Conservation (phyloP, 2,888 invertebrate species). For the Acanthopleura granulata region DNA sequence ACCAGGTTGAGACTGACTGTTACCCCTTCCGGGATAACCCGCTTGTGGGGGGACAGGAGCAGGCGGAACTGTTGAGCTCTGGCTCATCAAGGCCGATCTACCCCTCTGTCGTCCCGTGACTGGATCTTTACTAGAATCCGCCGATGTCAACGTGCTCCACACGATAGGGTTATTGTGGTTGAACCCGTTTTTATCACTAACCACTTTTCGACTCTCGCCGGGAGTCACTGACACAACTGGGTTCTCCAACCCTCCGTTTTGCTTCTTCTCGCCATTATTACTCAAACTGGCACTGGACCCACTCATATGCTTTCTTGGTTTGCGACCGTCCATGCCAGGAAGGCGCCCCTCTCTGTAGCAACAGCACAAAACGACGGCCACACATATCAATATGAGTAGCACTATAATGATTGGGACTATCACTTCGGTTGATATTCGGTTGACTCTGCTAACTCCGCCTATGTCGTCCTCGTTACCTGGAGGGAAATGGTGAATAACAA, state of each 20-base stretch:
- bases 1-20: neutral
- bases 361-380: neutral
- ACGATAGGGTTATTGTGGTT: neutral
- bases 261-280: neutral
- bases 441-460: neutral
- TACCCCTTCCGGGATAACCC: neutral
- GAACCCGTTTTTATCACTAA: neutral
- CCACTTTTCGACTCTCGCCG: constrained; percentile 3
- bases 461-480: neutral
- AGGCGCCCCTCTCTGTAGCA: neutral
- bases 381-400: neutral
- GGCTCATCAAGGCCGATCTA: neutral
- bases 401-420: neutral
- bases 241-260: neutral
- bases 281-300: neutral
- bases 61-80: neutral
- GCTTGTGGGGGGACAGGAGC: neutral
- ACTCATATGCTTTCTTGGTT: neutral
- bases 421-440: neutral
- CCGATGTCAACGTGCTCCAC: neutral
- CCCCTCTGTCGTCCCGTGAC: constrained; percentile 4
- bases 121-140: neutral
- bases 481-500: neutral
- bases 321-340: neutral
- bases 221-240: constrained; percentile 11